phyloP scores from a whole-genome alignment of 2,888 invertebrate genomes.

The Rhamnusium bicolor region DNA sequence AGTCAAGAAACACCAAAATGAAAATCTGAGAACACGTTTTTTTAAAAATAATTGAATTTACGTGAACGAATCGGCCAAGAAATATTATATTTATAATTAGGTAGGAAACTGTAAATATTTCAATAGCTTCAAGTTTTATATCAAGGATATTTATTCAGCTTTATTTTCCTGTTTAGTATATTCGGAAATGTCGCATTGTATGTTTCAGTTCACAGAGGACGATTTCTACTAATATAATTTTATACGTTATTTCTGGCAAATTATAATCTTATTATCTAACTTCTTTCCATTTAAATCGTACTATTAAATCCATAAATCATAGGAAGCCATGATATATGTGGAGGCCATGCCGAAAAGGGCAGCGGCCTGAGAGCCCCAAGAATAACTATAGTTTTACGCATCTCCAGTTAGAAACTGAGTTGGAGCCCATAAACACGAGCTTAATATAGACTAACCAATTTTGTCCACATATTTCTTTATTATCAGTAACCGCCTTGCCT shows the following conservation, averaged over 20 bases:
- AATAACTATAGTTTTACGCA: constrained; percentile 66
- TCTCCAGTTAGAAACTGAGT: constrained; percentile 57
- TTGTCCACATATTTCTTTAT: constrained; percentile 8
- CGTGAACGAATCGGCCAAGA: too few species aligned
- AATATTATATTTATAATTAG: too few species aligned
- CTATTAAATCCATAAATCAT: constrained; percentile 51
- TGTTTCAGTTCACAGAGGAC: too few species aligned
- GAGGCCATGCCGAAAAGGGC: constrained; percentile 71
- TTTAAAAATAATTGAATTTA: too few species aligned
- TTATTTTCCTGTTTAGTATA: too few species aligned
- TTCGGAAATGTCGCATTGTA: too few species aligned
- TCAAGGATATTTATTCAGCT: too few species aligned
- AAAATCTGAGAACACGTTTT: too few species aligned
- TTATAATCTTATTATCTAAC: constrained; percentile 7
- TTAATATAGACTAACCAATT: constrained; percentile 17
- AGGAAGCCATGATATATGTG: constrained; percentile 68
- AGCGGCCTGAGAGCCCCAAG: constrained; percentile 65
- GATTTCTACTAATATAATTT: not conserved
- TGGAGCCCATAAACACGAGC: constrained; percentile 45
- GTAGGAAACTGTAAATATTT: too few species aligned
- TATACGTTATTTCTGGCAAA: too few species aligned
- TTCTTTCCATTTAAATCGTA: constrained; percentile 13
- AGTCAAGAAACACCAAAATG: too few species aligned
- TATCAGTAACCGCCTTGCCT: constrained; percentile 22
- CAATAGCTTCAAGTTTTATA: too few species aligned